phyloP scores from a whole-genome alignment of 2,797 vertebrate species.

The Myiotriccus ornatus region DNA sequence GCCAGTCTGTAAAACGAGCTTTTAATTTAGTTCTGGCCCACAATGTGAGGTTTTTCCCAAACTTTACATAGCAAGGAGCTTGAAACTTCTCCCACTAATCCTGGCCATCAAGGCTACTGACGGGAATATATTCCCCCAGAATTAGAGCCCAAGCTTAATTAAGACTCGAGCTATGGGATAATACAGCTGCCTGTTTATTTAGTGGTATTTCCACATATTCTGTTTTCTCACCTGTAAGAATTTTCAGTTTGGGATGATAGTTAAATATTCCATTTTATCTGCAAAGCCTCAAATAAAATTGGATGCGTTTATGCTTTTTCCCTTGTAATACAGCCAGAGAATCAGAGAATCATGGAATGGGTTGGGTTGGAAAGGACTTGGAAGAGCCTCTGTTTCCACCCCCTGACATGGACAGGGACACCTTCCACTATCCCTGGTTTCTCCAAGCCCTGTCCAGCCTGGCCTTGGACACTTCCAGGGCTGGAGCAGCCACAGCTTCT shows the following conservation, averaged over 20 bases:
- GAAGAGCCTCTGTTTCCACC: background rate
- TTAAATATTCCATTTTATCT: background rate
- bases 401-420: background rate
- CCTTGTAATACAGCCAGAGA: background rate
- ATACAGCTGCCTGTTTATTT: background rate
- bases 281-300: background rate
- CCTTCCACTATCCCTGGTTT: accelerated
- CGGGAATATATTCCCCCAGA: background rate
- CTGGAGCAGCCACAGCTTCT: background rate
- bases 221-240: background rate
- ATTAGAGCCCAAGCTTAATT: background rate
- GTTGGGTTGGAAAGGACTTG: background rate
- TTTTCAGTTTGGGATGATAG: background rate
- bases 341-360: background rate
- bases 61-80: background rate
- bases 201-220: background rate
- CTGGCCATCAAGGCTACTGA: background rate
- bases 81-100: background rate
- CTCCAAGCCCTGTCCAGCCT: accelerated
- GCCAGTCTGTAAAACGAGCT: background rate
- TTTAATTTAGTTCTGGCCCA: background rate
- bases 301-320: background rate
- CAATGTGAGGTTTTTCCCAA: background rate
- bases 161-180: background rate
- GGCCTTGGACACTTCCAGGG: background rate